Evolutionary conservation across 2,888 invertebrate genomes (phyloP).

Genomic region (Frankliniella intonsa): DNA sequence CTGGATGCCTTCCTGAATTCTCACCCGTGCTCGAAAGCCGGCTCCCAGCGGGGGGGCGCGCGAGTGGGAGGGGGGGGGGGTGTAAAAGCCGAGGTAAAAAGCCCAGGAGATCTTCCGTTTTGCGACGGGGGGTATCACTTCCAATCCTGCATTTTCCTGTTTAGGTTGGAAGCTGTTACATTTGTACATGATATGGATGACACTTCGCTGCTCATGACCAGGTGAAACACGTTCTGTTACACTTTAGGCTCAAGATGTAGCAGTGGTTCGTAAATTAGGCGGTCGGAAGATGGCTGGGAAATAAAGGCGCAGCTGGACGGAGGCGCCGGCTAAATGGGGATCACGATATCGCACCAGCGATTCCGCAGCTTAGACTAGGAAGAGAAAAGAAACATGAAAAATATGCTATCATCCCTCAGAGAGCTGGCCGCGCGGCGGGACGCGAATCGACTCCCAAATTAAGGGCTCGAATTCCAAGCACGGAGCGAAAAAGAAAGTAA

Average conservation of each 20-base stretch:
- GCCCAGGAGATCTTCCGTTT: background rate
- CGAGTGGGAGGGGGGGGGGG: background rate
- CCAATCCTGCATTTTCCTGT: too few relatives aligned
- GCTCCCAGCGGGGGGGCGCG: background rate
- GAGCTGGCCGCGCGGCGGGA: background rate
- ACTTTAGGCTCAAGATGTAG: too few relatives aligned
- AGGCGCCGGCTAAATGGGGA: background rate
- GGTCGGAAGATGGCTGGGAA: too few relatives aligned
- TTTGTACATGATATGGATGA: too few relatives aligned
- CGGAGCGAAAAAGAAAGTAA: background rate
- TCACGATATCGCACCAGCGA: background rate
- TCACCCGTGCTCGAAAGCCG: background rate
- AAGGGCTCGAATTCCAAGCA: slow-evolving; percentile 1
- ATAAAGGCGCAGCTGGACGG: too few relatives aligned
- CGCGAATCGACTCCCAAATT: slow-evolving; percentile 10
- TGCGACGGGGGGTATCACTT: too few relatives aligned
- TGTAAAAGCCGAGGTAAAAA: background rate
- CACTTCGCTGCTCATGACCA: too few relatives aligned
- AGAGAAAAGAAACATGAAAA: slow-evolving; percentile 10
- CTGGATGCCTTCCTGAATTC: background rate
- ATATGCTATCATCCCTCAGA: slow-evolving; percentile 16
- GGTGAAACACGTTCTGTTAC: too few relatives aligned
- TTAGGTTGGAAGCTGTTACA: too few relatives aligned
- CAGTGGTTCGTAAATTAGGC: too few relatives aligned
- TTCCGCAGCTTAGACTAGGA: background rate